phyloP scores from a whole-genome alignment of 2,113 vertebrate species.

The Spilogale gracilis region DNA sequence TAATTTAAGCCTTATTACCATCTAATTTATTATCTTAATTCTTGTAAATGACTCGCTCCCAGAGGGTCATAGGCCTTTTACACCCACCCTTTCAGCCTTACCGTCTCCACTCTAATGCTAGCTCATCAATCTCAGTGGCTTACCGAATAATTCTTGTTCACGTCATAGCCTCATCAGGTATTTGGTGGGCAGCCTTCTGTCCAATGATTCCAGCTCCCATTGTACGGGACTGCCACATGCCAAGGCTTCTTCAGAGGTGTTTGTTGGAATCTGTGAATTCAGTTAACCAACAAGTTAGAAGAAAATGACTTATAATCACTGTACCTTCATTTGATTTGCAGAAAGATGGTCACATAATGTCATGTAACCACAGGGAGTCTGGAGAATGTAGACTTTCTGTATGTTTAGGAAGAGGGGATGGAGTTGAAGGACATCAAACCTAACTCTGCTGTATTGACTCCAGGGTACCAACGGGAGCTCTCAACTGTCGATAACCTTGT shows the following conservation, averaged over 20 bases:
- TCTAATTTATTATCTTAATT: constrained; percentile 3
- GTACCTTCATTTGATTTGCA: background rate
- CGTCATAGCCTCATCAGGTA: background rate
- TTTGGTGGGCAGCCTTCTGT: background rate
- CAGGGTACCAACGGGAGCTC: background rate
- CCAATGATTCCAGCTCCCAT: background rate
- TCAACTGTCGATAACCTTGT: background rate
- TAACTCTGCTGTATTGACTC: background rate
- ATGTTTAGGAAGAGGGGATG: background rate
- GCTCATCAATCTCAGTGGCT: background rate
- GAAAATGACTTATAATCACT: background rate
- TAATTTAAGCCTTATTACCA: constrained; percentile 32
- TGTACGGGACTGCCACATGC: background rate
- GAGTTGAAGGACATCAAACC: background rate
- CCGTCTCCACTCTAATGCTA: background rate
- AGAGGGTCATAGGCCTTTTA: background rate
- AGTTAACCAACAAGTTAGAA: background rate
- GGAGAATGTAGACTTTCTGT: background rate
- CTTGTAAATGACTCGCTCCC: background rate
- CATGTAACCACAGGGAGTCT: background rate
- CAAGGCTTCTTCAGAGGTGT: background rate
- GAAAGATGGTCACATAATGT: background rate
- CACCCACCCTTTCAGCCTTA: background rate
- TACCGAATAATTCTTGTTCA: background rate
- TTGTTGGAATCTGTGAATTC: background rate